phyloP scores from a whole-genome alignment of 2,797 vertebrate genomes.

The Esox lucius region DNA sequence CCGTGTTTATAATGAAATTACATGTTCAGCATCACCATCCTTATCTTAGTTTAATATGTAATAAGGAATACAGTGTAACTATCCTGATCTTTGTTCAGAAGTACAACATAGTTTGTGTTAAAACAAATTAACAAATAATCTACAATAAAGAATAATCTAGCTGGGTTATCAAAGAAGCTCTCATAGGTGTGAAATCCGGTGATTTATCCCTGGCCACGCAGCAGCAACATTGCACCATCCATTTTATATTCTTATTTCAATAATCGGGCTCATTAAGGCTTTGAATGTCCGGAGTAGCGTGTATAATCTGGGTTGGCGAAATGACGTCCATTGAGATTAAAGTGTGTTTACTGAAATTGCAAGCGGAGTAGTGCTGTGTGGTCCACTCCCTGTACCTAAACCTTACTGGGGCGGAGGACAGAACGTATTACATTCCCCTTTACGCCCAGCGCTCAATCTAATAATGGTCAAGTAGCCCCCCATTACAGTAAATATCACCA shows the following conservation, averaged over 20 bases:
- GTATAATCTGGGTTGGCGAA: conserved; percentile 7
- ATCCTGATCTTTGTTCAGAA: neutral
- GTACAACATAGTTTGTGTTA: neutral
- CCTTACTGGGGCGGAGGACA: neutral
- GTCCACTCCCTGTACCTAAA: neutral
- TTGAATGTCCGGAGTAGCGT: neutral
- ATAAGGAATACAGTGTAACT: neutral
- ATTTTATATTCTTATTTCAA: neutral
- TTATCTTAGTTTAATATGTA: too few relatives aligned
- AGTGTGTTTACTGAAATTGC: neutral
- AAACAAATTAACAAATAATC: neutral
- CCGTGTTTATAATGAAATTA: too few relatives aligned
- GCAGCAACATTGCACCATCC: neutral
- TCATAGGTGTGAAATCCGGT: neutral
- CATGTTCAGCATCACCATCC: too few relatives aligned
- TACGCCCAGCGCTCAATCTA: conserved; percentile 35
- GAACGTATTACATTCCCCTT: conserved; percentile 29
- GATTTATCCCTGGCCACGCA: neutral
- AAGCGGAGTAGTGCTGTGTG: neutral
- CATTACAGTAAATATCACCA: neutral
- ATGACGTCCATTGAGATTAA: conserved; percentile 6
- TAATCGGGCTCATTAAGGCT: neutral
- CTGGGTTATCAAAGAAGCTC: neutral
- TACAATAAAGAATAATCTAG: neutral
- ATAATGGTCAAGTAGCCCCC: conserved; percentile 1